These are phyloP conservation scores for Cephus cinctus DNA, from an alignment of 1,140 invertebrate genomes.

Conservation along the genomic window DNA sequence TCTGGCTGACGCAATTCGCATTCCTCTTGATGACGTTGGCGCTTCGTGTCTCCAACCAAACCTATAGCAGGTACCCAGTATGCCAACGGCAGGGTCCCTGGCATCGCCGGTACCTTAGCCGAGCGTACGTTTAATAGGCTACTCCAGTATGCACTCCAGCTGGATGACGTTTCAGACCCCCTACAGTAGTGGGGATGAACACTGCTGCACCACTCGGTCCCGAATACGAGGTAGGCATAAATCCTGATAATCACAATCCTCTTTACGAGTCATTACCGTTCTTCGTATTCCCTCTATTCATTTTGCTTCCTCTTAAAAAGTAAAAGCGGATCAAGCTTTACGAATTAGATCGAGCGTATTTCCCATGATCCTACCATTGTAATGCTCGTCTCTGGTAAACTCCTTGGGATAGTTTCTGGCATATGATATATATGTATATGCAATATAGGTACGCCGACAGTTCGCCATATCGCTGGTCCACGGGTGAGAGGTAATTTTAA, in stretches of 20 bases:
- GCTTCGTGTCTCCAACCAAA: no score
- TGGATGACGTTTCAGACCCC: slow-evolving; percentile 1
- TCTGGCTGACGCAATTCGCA: no score
- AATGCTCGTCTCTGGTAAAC: no score
- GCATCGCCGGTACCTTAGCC: background rate
- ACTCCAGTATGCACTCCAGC: slow-evolving; percentile 8
- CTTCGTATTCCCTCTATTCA: slow-evolving; percentile 9
- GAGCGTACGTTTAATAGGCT: slow-evolving; percentile 9
- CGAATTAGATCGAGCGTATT: no score
- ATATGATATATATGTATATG: no score
- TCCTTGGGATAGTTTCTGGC: no score
- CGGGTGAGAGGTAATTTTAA: no score
- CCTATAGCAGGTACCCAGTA: no score
- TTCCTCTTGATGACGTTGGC: no score
- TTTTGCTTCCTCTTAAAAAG: background rate
- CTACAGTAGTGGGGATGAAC: background rate
- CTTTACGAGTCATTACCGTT: slow-evolving; percentile 17
- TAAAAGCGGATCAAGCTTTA: background rate
- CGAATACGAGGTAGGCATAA: slow-evolving; percentile 12
- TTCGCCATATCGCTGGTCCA: no score
- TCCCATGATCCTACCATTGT: no score
- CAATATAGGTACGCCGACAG: no score
- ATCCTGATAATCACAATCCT: slow-evolving; percentile 16
- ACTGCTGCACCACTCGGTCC: background rate
- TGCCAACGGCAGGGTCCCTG: background rate